Evolutionary conservation across 1,140 invertebrate species (phyloP).

Genomic region (Thaumetopoea pityocampa): DNA sequence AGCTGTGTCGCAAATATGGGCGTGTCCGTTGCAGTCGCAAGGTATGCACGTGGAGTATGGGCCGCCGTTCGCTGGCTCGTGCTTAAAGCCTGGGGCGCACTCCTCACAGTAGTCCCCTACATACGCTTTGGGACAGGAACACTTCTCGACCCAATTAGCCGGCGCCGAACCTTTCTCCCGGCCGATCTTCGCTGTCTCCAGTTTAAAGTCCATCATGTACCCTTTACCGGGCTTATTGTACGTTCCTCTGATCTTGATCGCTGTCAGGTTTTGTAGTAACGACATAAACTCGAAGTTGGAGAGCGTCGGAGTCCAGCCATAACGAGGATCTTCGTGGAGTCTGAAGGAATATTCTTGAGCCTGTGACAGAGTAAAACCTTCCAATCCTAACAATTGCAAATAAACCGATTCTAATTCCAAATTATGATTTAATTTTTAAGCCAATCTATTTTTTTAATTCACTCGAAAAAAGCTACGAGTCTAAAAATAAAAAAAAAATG

Average conservation of each 20-base stretch:
- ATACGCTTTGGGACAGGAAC: slow-evolving; percentile 94
- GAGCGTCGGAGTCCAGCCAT: slow-evolving; percentile 94
- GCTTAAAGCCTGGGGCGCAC: slow-evolving; percentile 94
- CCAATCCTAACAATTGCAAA: no score
- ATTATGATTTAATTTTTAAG: no score
- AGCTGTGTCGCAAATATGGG: slow-evolving; percentile 96
- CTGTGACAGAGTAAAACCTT: slow-evolving; percentile 76
- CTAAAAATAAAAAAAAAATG: no score
- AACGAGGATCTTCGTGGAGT: slow-evolving; percentile 92
- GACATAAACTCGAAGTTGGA: slow-evolving; percentile 92
- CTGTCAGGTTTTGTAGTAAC: slow-evolving; percentile 93
- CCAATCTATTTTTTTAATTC: no score
- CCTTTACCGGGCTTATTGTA: slow-evolving; percentile 90
- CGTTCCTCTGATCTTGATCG: slow-evolving; percentile 95
- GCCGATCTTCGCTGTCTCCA: slow-evolving; percentile 90
- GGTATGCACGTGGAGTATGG: slow-evolving; percentile 95
- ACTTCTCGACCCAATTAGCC: slow-evolving; percentile 96
- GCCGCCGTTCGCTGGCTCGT: slow-evolving; percentile 92
- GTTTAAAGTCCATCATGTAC: slow-evolving; percentile 90
- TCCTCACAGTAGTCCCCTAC: slow-evolving; percentile 98
- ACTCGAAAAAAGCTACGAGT: no score
- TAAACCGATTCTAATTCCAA: no score
- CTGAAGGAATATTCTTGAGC: slow-evolving; percentile 86
- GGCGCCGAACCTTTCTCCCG: slow-evolving; percentile 86
- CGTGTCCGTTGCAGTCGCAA: slow-evolving; percentile 97